Base-by-base conservation (phyloP, 2,888 invertebrate species). In the Drosophila acutilabella region DNA sequence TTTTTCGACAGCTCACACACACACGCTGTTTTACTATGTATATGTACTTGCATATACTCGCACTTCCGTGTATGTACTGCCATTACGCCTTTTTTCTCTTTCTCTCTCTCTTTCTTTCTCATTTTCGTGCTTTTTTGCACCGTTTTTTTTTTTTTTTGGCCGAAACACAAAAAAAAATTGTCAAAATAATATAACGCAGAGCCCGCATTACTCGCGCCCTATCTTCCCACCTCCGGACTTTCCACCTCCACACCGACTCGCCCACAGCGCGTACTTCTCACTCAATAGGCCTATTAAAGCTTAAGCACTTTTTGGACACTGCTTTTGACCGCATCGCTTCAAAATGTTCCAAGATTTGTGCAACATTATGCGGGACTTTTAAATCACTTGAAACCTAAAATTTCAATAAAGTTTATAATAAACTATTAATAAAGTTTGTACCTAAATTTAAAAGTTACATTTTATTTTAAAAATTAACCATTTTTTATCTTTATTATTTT, bases 171-270 rank as follows among this genome's bases (percentile, higher is more conserved):
- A 78, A 62, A 78, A 74, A 78, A 75, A 56, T 51, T 75, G 75
- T 79, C 75, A 75, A 79, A 75, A 75, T 78, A 74, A 78, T 75
- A 64, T 60, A 74, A 64, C 75, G 75, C 64, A 61, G 70, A 69
- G 58, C 75, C 75, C 75, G 75, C 79, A 75, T 75, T 79, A 64
- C 51, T 51, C 38, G 69, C 62, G 38, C 44, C 16, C 20, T 33
- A n/a, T 38, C 33, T 18, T 18, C n/a, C 20, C 56, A 8, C 52
- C 40, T 0, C 14, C 30, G 6, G 23, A 5, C 13, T 10, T 11
- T 14, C 52, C 20, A 8, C 26, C 36, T n/a, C 11, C 2, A 2
- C 44, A 14, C 18, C 5, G 16, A 14, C n/a, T 8, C 8, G 8
- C 51, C 14, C 41, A 8, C 44, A 18, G 18, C 52, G 36, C 36